These are phyloP conservation scores for Muscicapa comitata DNA, from an alignment of 2,797 vertebrate genomes.

Conservation along the genomic window DNA sequence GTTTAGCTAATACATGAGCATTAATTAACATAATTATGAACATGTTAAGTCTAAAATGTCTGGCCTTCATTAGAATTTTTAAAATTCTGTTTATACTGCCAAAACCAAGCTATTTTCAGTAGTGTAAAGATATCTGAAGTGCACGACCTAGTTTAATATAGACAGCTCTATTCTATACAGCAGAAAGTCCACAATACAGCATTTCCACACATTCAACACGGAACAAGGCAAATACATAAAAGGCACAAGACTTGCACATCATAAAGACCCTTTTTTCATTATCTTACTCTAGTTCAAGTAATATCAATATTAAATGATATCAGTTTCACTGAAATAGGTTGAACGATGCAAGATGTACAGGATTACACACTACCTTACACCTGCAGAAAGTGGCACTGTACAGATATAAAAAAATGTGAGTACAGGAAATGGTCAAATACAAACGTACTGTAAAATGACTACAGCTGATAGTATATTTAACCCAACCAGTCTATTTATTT, in stretches of 20 bases:
- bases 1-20: slow-evolving; percentile 75
- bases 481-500: slow-evolving; percentile 40
- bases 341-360: slow-evolving; percentile 75
- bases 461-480: slow-evolving; percentile 68
- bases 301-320: slow-evolving; percentile 81
- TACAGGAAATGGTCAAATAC: slow-evolving; percentile 77
- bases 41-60: slow-evolving; percentile 72
- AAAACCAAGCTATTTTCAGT: slow-evolving; percentile 87
- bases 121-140: slow-evolving; percentile 88
- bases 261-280: slow-evolving; percentile 79
- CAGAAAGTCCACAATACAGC: slow-evolving; percentile 82
- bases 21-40: slow-evolving; percentile 78
- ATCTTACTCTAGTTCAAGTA: slow-evolving; percentile 83
- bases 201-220: slow-evolving; percentile 91
- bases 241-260: slow-evolving; percentile 93
- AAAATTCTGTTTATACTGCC: slow-evolving; percentile 77
- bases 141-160: slow-evolving; percentile 84
- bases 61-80: slow-evolving; percentile 78
- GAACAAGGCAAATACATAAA: slow-evolving; percentile 91
- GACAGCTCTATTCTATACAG: slow-evolving; percentile 83
- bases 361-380: slow-evolving; percentile 76
- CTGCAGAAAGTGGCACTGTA: slow-evolving; percentile 82
- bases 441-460: slow-evolving; percentile 77
- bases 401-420: slow-evolving; percentile 79
- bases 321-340: slow-evolving; percentile 73